phyloP scores from a whole-genome alignment of 1,140 invertebrate species.

The Procambarus clarkii region DNA sequence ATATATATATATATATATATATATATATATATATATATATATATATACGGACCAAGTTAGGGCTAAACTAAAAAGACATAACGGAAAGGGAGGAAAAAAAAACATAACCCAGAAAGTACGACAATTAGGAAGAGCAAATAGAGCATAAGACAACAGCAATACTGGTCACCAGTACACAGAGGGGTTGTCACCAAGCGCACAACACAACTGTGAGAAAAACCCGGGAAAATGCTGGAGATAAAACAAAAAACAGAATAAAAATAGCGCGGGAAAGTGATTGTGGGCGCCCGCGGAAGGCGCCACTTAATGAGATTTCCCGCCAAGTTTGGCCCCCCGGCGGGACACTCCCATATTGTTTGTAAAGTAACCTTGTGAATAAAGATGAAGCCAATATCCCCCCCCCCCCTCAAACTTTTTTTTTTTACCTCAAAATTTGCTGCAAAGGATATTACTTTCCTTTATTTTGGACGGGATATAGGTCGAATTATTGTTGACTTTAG shows the following conservation, averaged over 20 bases:
- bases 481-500: no score
- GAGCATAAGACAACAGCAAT: no score
- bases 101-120: no score
- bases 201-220: neutral
- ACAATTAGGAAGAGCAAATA: no score
- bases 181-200: neutral
- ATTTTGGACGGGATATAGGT: no score
- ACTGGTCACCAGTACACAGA: neutral
- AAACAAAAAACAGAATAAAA: neutral
- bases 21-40: no score
- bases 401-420: neutral
- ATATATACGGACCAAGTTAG: no score
- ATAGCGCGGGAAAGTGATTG: neutral
- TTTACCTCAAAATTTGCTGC: neutral
- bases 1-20: no score
- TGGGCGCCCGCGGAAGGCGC: no score
- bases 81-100: no score
- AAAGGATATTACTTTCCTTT: no score
- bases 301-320: neutral
- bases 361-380: conserved; percentile 4
- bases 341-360: neutral
- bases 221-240: conserved; percentile 1
- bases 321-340: neutral
- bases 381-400: neutral
- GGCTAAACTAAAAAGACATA: no score